Conservation (phyloP, 2,113 vertebrate genomes). For the Pseudorasbora parva region DNA sequence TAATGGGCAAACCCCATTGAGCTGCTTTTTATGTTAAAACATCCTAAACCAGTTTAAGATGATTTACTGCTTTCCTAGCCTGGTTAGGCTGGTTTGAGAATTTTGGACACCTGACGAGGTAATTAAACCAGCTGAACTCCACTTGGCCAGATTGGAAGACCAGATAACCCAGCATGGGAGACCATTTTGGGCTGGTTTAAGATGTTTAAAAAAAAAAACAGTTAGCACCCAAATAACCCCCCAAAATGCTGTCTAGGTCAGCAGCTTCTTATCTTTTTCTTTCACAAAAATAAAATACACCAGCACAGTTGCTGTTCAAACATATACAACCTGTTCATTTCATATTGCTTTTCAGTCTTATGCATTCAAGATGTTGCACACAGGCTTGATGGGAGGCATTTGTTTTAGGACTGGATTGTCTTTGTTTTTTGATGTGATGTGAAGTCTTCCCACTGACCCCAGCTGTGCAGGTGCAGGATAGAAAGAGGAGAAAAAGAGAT, state of each 20-base stretch:
- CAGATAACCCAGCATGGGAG: background rate
- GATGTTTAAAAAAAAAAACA: background rate
- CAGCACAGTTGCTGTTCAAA: background rate
- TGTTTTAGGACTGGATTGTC: constrained; percentile 18
- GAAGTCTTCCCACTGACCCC: constrained; percentile 50
- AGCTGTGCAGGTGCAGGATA: constrained; percentile 59
- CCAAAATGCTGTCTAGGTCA: background rate
- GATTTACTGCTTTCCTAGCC: background rate
- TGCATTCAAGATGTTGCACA: background rate
- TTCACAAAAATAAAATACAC: background rate
- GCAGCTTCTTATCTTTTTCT: background rate
- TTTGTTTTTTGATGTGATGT: constrained; percentile 47
- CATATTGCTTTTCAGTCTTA: background rate
- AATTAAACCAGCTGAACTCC: background rate
- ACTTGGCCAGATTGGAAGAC: background rate
- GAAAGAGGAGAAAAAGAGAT: constrained; percentile 56
- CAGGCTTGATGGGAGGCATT: background rate
- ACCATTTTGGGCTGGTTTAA: background rate
- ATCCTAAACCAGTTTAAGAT: background rate
- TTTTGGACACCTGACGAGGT: background rate
- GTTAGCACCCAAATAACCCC: background rate
- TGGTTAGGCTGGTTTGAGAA: background rate
- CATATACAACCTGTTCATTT: background rate
- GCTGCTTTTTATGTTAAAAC: background rate
- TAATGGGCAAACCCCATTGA: background rate